Evolutionary conservation across 2,888 invertebrate genomes (phyloP), one percentile per base, ranked within the genome.

Genomic region (Leptinotarsa juncta): DNA sequence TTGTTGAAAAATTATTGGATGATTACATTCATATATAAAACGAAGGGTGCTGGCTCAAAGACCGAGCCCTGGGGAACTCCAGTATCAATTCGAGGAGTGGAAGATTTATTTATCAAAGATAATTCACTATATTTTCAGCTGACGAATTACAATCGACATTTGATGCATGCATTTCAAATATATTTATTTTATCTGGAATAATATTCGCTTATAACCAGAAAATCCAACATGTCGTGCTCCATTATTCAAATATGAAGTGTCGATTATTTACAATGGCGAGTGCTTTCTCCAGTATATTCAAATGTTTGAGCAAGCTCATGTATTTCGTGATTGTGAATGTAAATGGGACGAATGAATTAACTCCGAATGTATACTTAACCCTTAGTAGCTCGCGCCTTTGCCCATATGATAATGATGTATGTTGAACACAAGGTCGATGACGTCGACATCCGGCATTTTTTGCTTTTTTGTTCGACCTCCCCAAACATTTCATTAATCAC

Each of bases 381-480:
- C 71, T 71, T 74, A 67, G 60, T 68, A 71, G 67, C 74, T 60
- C 23, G 51, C 48, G 67, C 71, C 55, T 67, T 70, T 70, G 72
- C 67, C 70, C 72, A 55, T 76, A 74, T 70, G 72, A 74, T 77
- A 77, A 72, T 79, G 77, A 79, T 79, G 69, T 76, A 74, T 77
- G 78, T 74, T 78, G 75, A 78, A 77, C 78, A 78, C 78, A 75
- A 78, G 75, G 75, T 73, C 77, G 75, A 73, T 78, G 77, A 77
- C 78, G 78, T 73, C 77, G 70, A 74, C 78, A 77, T 78, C 78
- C 77, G 77, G 78, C 75, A 71, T 55, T 62, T 74, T 74, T 68
- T 71, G 71, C 53, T 65, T 55, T 74, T 71, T 65, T 71, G 65
- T 51, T 74, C 74, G 74, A 74, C 74, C 74, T 74, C 74, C 74